Evolutionary conservation across 2,797 vertebrate genomes (phyloP).

Genomic region (Botia almorhae): DNA sequence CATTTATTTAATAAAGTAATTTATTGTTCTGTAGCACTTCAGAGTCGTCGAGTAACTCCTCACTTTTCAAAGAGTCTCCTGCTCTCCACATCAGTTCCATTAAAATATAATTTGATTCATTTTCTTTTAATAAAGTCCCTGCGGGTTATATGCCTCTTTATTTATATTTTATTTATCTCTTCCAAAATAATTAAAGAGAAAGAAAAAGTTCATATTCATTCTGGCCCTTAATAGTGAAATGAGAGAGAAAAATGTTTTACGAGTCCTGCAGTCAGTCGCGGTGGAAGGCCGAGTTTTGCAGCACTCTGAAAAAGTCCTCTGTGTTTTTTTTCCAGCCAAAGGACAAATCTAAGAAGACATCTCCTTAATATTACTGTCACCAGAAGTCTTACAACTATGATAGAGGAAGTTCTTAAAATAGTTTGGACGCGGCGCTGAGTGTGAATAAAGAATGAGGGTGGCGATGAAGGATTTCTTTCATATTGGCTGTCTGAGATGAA

Average conservation of each 20-base stretch:
- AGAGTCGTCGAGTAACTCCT: not conserved
- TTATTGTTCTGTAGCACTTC: not conserved
- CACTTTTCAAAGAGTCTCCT: slow-evolving; percentile 1
- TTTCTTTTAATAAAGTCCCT: slow-evolving; percentile 18
- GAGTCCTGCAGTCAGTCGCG: not conserved
- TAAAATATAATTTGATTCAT: slow-evolving; percentile 8
- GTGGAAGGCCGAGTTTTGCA: not conserved
- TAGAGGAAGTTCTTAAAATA: slow-evolving; percentile 49
- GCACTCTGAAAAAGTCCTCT: not conserved
- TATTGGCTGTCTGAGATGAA: slow-evolving; percentile 68
- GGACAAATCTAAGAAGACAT: slow-evolving; percentile 56
- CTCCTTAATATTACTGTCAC: slow-evolving; percentile 52
- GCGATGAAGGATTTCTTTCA: slow-evolving; percentile 63
- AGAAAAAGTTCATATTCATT: not conserved
- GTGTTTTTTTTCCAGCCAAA: slow-evolving; percentile 1
- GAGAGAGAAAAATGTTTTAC: not conserved
- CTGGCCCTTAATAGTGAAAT: not conserved
- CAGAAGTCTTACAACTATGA: slow-evolving; percentile 38
- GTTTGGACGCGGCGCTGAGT: slow-evolving; percentile 43
- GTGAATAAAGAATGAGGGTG: slow-evolving; percentile 62
- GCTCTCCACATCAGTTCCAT: not conserved
- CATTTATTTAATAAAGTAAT: not conserved
- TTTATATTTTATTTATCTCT: slow-evolving; percentile 23
- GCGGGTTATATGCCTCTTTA: not conserved
- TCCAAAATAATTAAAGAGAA: not conserved